Base-by-base conservation (phyloP, 2,113 vertebrate genomes). In the Saccopteryx bilineata region DNA sequence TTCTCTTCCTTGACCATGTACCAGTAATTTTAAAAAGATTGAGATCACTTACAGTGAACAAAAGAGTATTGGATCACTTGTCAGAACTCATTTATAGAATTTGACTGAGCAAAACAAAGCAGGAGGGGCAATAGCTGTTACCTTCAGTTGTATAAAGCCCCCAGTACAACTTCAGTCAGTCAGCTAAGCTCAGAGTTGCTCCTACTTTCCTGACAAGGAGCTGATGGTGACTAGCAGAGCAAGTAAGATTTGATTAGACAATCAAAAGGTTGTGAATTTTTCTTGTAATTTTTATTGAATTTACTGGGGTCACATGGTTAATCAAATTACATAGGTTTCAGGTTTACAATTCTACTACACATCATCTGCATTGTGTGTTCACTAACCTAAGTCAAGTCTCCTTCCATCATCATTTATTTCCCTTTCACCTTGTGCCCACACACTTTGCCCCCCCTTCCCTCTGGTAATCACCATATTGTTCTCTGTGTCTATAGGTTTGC, bases 1-100 rank as follows among this genome's bases (percentile, higher is more conserved):
- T 26, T 87, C 46, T 74, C 3, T 82, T 66, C 39, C 74, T 60
- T 92, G 60, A 31, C 50, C 21, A 13, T 48, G 21, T 66, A 39
- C 46, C 61, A 48, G 26, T 96, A n/a, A 7, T 78, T 92, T 91
- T 96, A 85, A 92, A 81, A 87, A 96, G 90, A 54, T 60, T 50
- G 84, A 92, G 69, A 33, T 76, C 19, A 65, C 18, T 71, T 74
- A 78, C 18, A 12, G 21, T 87, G 39, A 76, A 8, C 66, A 71
- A 58, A 85, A 92, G 71, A 90, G 12, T 54, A 72, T 75, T 61
- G 66, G 61, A 46, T 87, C 63, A 61, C 63, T 79, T 82, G 46
- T 86, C 50, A 63, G 87, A 71, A 89, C 17, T 87, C 28, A 84
- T 26, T 90, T 13, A 7, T 10, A 46, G 81, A 23, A 66, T 76